Conservation (phyloP, 92 coral and sea anemone species). For the Palythoa heliodiscus region DNA sequence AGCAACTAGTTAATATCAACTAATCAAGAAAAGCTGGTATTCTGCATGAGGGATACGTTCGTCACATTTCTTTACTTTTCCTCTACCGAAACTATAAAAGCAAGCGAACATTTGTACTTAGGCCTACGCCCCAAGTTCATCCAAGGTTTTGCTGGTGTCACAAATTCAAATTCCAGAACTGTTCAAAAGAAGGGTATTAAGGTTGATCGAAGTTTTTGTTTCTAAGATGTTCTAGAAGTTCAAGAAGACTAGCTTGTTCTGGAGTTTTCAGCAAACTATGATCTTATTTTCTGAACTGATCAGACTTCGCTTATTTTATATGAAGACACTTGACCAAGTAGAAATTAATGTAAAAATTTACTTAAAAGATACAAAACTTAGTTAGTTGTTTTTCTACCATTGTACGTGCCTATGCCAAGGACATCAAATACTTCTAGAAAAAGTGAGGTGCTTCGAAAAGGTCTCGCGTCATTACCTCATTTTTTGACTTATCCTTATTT, state of each 20-base stretch:
- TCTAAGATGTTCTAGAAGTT: neutral
- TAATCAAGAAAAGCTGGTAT: no score
- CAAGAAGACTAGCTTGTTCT: conserved; percentile 14
- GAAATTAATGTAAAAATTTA: neutral
- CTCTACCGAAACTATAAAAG: no score
- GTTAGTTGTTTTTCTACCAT: neutral
- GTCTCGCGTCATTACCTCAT: neutral
- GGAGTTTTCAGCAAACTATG: neutral
- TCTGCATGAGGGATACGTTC: no score
- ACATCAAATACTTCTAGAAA: neutral
- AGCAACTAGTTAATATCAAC: no score
- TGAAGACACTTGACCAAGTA: neutral
- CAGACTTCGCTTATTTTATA: conserved; percentile 2
- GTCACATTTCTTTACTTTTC: no score
- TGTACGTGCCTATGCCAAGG: neutral
- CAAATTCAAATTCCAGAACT: no score
- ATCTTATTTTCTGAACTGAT: neutral
- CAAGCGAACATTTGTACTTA: no score
- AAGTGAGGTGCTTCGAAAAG: neutral
- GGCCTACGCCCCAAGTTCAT: no score
- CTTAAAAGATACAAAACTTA: conserved; percentile 12
- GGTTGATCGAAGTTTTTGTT: neutral
- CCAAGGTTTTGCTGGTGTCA: no score
- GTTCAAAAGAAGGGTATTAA: neutral
- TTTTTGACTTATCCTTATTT: neutral